A percentile compares a stretch with the other conserved stretches of the same genome.
Conservation (phyloP, 2,797 vertebrate genomes). For the Gila robusta region DNA sequence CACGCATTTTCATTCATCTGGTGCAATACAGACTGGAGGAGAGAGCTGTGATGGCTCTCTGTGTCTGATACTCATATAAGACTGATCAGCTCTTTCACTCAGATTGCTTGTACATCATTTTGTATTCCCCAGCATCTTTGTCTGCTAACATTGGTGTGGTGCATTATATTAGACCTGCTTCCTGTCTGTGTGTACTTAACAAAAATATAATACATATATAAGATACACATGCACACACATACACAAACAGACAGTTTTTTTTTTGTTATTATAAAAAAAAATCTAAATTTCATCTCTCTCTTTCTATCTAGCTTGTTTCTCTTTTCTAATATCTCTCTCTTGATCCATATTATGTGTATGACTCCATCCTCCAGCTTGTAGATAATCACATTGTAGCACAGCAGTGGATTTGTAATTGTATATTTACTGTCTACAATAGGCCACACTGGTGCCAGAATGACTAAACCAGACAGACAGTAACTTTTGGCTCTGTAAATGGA, state of each 20-base stretch:
- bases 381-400: slow-evolving; percentile 68
- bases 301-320: slow-evolving; percentile 43
- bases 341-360: slow-evolving; percentile 33
- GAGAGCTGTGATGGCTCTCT: neutral
- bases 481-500: slow-evolving; percentile 57
- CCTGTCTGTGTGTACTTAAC: neutral
- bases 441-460: slow-evolving; percentile 59
- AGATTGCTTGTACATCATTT: neutral
- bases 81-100: slow-evolving; percentile 26
- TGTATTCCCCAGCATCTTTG: neutral
- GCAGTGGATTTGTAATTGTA: slow-evolving; percentile 71
- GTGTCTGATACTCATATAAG: slow-evolving; percentile 35
- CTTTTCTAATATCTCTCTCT: slow-evolving; percentile 27
- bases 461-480: slow-evolving; percentile 62
- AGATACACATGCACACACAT: no score
- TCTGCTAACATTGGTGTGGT: slow-evolving; percentile 9
- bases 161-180: slow-evolving; percentile 1
- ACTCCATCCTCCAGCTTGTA: slow-evolving; percentile 49
- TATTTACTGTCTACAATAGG: slow-evolving; percentile 70
- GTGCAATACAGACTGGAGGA: neutral
- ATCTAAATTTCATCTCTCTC: neutral
- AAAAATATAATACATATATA: neutral
- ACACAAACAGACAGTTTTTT: neutral
- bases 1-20: slow-evolving; percentile 8
- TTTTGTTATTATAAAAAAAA: neutral